Conservation (phyloP, 2,113 vertebrate genomes). For the Gnathonemus longibarbis region DNA sequence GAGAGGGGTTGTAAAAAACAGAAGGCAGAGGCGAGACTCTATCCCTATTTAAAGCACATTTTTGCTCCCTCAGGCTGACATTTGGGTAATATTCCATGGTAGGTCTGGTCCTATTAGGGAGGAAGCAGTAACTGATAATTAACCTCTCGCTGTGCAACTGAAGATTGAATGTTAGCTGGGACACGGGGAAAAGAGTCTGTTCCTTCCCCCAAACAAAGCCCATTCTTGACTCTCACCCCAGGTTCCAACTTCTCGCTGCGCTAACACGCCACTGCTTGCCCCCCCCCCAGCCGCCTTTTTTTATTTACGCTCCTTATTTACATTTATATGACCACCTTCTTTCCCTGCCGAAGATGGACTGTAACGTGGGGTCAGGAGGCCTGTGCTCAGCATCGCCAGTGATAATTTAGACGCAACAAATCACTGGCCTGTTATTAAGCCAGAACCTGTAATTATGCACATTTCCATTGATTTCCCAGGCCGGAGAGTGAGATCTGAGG, state of each 20-base stretch:
- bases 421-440: slow-evolving; percentile 99
- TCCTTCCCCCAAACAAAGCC: neutral
- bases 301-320: neutral
- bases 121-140: slow-evolving; percentile 95
- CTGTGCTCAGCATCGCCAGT: slow-evolving; percentile 59
- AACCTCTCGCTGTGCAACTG: slow-evolving; percentile 94
- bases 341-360: neutral
- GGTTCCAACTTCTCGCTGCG: slow-evolving; percentile 54
- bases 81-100: slow-evolving; percentile 53
- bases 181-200: neutral
- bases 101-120: slow-evolving; percentile 69
- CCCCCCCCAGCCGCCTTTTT: neutral
- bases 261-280: slow-evolving; percentile 12
- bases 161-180: slow-evolving; percentile 57
- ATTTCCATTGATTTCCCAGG: slow-evolving; percentile 98
- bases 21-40: neutral
- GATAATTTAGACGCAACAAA: slow-evolving; percentile 88
- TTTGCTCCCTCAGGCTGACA: slow-evolving; percentile 56
- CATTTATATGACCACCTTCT: neutral
- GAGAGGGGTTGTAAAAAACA: neutral
- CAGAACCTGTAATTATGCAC: slow-evolving; percentile 99
- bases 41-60: slow-evolving; percentile 62
- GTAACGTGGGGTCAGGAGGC: neutral
- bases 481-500: slow-evolving; percentile 87
- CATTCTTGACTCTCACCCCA: slow-evolving; percentile 72